Evolutionary conservation across 2,113 vertebrate species (phyloP).

Genomic region (mouse (Mus musculus)): DNA sequence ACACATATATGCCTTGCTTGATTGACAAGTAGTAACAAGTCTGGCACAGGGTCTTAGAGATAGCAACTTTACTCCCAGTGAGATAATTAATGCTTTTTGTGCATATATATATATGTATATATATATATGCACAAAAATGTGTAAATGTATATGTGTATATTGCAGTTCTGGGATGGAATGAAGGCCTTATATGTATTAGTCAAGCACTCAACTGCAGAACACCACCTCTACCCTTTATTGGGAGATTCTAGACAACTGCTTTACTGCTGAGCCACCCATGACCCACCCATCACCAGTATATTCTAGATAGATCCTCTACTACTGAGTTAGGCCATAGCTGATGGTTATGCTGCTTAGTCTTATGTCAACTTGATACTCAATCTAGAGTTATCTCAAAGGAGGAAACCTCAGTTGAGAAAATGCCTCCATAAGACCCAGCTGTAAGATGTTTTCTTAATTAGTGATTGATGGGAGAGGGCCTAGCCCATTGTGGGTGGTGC

Average conservation of each 20-base stretch:
- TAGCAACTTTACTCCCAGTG: rapidly evolving
- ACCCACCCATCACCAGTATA: not conserved
- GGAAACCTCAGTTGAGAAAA: not conserved
- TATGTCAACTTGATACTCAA: not conserved
- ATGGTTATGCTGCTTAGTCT: not conserved
- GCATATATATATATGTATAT: not conserved
- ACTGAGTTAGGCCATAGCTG: not conserved
- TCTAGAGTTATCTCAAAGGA: not conserved
- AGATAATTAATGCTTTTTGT: not conserved
- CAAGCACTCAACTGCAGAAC: not conserved
- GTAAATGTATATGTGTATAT: not conserved
- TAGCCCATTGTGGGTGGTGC: not conserved
- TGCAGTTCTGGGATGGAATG: not conserved
- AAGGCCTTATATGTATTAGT: not conserved
- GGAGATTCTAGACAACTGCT: not conserved
- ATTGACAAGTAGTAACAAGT: not conserved
- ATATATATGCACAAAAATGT: no score
- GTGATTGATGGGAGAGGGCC: not conserved
- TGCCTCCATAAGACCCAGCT: not conserved
- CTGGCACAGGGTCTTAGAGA: rapidly evolving
- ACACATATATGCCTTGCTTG: not conserved
- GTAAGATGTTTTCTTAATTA: not conserved
- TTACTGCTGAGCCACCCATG: not conserved
- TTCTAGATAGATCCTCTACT: not conserved
- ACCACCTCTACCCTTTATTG: not conserved